These are phyloP conservation scores for Hormaphis cornu DNA, from an alignment of 1,140 invertebrate species.

Conservation along the genomic window DNA sequence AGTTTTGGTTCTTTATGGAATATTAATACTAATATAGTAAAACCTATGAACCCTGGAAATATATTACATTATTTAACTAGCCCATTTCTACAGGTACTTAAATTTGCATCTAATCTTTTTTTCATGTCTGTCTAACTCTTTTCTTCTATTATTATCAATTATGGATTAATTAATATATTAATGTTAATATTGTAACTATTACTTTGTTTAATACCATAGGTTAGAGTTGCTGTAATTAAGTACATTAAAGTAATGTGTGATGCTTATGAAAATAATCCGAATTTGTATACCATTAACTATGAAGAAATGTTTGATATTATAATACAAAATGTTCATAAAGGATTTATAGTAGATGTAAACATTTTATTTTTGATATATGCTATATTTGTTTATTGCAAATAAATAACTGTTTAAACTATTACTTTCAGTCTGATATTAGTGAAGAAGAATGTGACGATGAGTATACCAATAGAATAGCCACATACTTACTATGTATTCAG, in stretches of 20 bases:
- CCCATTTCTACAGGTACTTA: slow-evolving; percentile 2
- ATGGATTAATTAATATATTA: too few relatives aligned
- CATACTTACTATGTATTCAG: slow-evolving; percentile 19
- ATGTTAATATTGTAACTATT: too few relatives aligned
- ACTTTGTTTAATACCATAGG: background rate
- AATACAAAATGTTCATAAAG: slow-evolving; percentile 9
- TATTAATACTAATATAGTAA: background rate
- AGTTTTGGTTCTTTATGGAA: slow-evolving; percentile 8
- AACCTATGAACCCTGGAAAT: slow-evolving; percentile 7
- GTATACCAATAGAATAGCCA: background rate
- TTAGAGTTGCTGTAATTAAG: background rate
- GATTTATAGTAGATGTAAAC: background rate
- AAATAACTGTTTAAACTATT: background rate
- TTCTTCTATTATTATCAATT: too few relatives aligned
- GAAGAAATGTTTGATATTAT: slow-evolving; percentile 17
- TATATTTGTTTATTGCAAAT: background rate
- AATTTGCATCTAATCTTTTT: background rate
- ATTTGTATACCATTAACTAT: background rate
- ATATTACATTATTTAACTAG: background rate
- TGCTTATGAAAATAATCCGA: slow-evolving; percentile 5
- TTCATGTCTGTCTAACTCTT: too few relatives aligned
- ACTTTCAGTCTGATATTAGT: background rate
- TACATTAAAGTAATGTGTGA: slow-evolving; percentile 1
- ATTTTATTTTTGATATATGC: background rate
- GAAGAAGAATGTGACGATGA: slow-evolving; percentile 10